Base-by-base conservation (phyloP, 2,888 invertebrate species). In the Teleogryllus oceanicus region DNA sequence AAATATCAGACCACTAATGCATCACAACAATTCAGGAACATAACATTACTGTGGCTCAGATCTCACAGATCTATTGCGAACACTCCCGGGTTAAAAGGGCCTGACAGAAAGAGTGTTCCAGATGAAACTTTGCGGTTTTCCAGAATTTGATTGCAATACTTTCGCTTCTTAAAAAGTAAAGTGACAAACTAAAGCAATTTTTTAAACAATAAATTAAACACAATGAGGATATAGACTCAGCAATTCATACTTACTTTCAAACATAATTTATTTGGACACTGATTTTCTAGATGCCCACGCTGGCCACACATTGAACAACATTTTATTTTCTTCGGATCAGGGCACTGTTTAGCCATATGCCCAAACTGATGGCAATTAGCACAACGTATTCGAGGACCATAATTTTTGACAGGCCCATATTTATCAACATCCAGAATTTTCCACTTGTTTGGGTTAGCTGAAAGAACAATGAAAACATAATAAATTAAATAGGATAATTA, bases 381-480 rank as follows among this genome's bases (percentile, higher is more conserved):
- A 62, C 62, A 62, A 18, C 62, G 13, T 8, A 62, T n/a, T 62
- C n/a, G 13, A 62, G 62, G 62, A 62, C 62, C 62, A 18, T n/a
- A 18, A 62, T 62, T 62, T 62, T 62, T 62, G 16, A 62, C 16
- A 13, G 62, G 62, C 8, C 62, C 62, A 62, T 62, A 62, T n/a
- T 62, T 62, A 62, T 62, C 62, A 62, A 62, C 62, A 18, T 62
- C 62, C 62, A 62, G 62, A 62, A 62, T 62, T 62, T 62, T 13
- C 62, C 62, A 62, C n/a, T 62, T 62, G n/a, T n/a, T 62, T 62
- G 62, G 62, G n/a, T 62, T 62, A 62, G 13, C 62, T 62, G 8
- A 62, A 62, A 62, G 13, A n/a, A 12, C 13, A 10, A n/a, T 12
- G 62, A n/a, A 18, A 62, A 21, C 21, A 21, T 21, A 21, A 62